These are phyloP conservation scores for Sylvicapra grimmia DNA, from an alignment of 2,113 vertebrate species.

Conservation along the genomic window DNA sequence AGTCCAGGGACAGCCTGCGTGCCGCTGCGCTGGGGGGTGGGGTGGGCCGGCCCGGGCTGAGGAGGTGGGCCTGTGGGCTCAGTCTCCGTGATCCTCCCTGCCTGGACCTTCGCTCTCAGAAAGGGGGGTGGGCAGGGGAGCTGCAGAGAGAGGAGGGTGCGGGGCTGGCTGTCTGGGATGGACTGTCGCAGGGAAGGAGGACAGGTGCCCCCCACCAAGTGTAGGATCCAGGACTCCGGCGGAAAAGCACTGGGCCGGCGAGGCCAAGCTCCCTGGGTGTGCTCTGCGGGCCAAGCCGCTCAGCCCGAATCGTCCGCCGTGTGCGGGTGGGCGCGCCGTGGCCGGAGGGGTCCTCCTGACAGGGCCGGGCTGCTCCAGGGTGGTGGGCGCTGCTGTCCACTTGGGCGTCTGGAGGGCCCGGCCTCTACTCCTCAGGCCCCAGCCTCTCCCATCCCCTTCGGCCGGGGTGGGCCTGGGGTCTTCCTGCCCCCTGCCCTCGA, in stretches of 20 bases:
- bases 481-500: accelerated
- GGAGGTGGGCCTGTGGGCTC: background rate
- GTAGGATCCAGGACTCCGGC: background rate
- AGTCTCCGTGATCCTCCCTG: accelerated
- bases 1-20: accelerated
- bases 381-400: background rate
- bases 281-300: accelerated
- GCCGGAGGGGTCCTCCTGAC: accelerated
- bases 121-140: background rate
- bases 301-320: accelerated
- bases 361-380: accelerated
- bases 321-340: accelerated
- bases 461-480: background rate
- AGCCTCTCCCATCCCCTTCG: accelerated
- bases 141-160: background rate
- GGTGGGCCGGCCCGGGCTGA: background rate
- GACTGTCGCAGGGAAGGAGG: background rate
- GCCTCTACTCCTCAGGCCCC: accelerated
- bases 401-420: background rate
- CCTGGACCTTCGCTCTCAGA: background rate
- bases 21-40: background rate
- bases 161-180: background rate
- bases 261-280: accelerated
- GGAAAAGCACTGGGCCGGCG: accelerated
- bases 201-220: accelerated